Percentiles rank a stretch among this genome's conserved stretches.
Conservation (phyloP, 2,888 invertebrate species). For the Caenorhabditis sp. region DNA sequence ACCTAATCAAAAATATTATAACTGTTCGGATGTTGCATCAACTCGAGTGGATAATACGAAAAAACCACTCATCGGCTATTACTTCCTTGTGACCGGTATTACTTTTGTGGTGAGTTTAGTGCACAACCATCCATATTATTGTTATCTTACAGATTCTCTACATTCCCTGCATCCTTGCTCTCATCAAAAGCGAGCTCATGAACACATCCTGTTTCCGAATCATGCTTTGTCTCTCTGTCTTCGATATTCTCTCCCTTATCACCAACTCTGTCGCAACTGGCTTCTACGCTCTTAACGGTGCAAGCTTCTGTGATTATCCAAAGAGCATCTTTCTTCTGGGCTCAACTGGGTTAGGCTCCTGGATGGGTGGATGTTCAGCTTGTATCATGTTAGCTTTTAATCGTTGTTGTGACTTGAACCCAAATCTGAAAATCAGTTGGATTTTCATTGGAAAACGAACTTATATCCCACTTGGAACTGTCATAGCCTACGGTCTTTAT, state of each 20-base stretch:
- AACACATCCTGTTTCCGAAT: conserved; percentile 36
- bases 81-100: conserved; percentile 17
- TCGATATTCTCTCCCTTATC: conserved; percentile 27
- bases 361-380: conserved; percentile 35
- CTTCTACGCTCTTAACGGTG: conserved; percentile 16
- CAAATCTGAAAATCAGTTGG: conserved; percentile 9
- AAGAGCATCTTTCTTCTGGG: conserved; percentile 18
- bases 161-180: conserved; percentile 21
- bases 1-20: conserved; percentile 21
- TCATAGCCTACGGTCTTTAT: conserved; percentile 18
- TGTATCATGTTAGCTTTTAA: conserved; percentile 32
- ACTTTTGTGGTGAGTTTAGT: conserved; percentile 17
- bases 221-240: conserved; percentile 25
- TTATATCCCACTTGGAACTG: conserved; percentile 10
- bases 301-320: conserved; percentile 21
- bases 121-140: too few species aligned
- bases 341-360: conserved; percentile 25
- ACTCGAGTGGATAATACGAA: conserved; percentile 3
- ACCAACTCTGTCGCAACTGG: conserved; percentile 33
- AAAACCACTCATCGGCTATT: conserved; percentile 13
- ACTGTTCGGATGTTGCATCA: conserved; percentile 17
- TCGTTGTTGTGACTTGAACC: conserved; percentile 35
- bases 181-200: conserved; percentile 21
- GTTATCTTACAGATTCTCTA: conserved; percentile 5
- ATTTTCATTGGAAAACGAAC: conserved; percentile 22